A percentile compares a stretch with the other conserved stretches of the same genome.
Conservation (phyloP, 2,888 invertebrate species). For the Drosophila rubida region DNA sequence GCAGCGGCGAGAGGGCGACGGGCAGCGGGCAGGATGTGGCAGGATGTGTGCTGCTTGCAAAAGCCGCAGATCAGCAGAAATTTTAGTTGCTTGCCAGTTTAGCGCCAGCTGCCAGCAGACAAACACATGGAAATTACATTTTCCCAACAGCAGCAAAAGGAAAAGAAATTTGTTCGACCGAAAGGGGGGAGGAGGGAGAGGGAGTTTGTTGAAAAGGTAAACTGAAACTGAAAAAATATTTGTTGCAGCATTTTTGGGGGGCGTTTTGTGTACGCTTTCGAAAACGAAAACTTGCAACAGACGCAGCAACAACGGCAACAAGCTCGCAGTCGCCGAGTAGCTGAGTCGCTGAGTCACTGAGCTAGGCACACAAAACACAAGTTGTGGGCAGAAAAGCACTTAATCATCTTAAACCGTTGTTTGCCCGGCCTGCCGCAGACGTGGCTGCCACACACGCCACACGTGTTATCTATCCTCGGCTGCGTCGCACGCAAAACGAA, state of each 20-base stretch:
- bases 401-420: constrained; percentile 80
- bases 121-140: constrained; percentile 77
- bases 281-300: constrained; percentile 73
- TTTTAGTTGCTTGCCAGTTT: constrained; percentile 45
- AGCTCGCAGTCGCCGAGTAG: too few relatives aligned
- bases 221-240: constrained; percentile 29
- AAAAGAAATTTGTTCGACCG: constrained; percentile 1
- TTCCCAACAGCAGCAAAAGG: constrained; percentile 31
- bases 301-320: constrained; percentile 30
- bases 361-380: constrained; percentile 62
- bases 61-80: constrained; percentile 73
- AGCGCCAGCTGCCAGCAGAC: constrained; percentile 39
- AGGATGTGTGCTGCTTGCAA: constrained; percentile 32
- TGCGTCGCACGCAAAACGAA: constrained; percentile 66
- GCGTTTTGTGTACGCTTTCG: constrained; percentile 64
- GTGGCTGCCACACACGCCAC: constrained; percentile 35
- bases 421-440: constrained; percentile 76
- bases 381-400: constrained; percentile 77
- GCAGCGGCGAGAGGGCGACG: not conserved
- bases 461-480: constrained; percentile 62
- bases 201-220: constrained; percentile 6
- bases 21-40: not conserved
- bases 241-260: constrained; percentile 63
- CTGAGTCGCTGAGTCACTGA: constrained; percentile 44
- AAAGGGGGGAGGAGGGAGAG: too few relatives aligned